These are phyloP conservation scores for Chalcosyrphus nemorum DNA, from an alignment of 2,888 invertebrate genomes.

Conservation along the genomic window DNA sequence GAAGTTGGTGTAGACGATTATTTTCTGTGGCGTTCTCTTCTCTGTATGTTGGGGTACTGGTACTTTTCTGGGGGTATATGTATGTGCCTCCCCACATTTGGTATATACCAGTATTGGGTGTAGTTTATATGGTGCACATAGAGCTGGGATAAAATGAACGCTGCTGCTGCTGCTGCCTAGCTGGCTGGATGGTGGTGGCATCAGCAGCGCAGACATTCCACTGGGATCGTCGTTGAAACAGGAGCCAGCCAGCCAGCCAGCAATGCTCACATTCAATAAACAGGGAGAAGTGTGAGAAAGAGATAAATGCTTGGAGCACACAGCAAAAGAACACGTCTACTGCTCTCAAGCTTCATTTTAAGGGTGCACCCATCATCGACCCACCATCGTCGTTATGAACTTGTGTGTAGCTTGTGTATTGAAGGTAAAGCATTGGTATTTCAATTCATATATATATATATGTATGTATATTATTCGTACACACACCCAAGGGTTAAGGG, in stretches of 20 bases:
- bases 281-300: slow-evolving; percentile 55
- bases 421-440: slow-evolving; percentile 36
- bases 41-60: slow-evolving; percentile 30
- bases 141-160: slow-evolving; percentile 26
- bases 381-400: slow-evolving; percentile 31
- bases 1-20: slow-evolving; percentile 63
- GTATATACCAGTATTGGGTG: slow-evolving; percentile 41
- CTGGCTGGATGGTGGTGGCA: slow-evolving; percentile 28
- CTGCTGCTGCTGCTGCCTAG: slow-evolving; percentile 31
- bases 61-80: slow-evolving; percentile 33
- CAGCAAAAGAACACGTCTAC: slow-evolving; percentile 55
- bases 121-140: slow-evolving; percentile 57
- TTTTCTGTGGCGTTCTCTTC: slow-evolving; percentile 62
- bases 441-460: slow-evolving; percentile 4
- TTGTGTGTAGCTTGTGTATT: slow-evolving; percentile 49
- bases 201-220: slow-evolving; percentile 65
- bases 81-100: slow-evolving; percentile 10
- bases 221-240: slow-evolving; percentile 34
- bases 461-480: no score
- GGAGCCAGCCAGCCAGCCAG: slow-evolving; percentile 13
- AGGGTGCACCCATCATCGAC: slow-evolving; percentile 57
- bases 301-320: slow-evolving; percentile 56
- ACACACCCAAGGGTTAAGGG: slow-evolving; percentile 14
- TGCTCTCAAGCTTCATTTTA: slow-evolving; percentile 49
- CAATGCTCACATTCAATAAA: slow-evolving; percentile 9